Evolutionary conservation across 2,888 invertebrate genomes (phyloP), one percentile per base, ranked within the genome.

Genomic region (Mimas tiliae): DNA sequence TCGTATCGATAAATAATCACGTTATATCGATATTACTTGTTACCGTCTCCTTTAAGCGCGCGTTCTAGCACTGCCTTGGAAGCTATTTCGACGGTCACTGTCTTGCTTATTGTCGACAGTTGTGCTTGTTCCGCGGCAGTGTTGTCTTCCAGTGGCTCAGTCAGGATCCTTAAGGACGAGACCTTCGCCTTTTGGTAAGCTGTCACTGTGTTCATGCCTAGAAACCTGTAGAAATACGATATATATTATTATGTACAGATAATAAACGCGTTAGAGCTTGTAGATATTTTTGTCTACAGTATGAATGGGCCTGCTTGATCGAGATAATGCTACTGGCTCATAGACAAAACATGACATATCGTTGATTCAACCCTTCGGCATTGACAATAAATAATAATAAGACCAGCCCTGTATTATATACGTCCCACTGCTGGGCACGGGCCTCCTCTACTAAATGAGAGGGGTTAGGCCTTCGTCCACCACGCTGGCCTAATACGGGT

Each of bases 121-220:
- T 88, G 90, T 6, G 81, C 81, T 47, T 85, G 82, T 48, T 86
- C 85, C 6, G 71, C 12, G 0, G 65, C 67, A 1, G 71, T 14
- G 8, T 66, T 66, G 2, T 81, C 81, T 0, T 76, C 69, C 0
- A 74, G 51, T 0, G 86, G 84, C 63, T 88, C 91, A 14, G 90
- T 87, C 21, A 89, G 78, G 77, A 98, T 98, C 81, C 96, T 96
- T 63, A 98, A 94, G 0, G 97, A 97, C 48, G 97, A 97, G 12
- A 98, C 97, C 91, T 97, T 97, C 76, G 98, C 98, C 69, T 97
- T 95, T 80, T 98, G 97, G 93, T 98, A 98, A n/a, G 98, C 98
- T 66, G 96, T 96, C 63, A 97, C 96, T 1, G 98, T 97, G 82
- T 97, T 98, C 85, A 97, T 96, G 70, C 98, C 97, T 72, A 98